Percentiles rank a stretch among this genome's conserved stretches.
Evolutionary conservation across 2,113 vertebrate genomes (phyloP).

Genomic region (Scalopus aquaticus): DNA sequence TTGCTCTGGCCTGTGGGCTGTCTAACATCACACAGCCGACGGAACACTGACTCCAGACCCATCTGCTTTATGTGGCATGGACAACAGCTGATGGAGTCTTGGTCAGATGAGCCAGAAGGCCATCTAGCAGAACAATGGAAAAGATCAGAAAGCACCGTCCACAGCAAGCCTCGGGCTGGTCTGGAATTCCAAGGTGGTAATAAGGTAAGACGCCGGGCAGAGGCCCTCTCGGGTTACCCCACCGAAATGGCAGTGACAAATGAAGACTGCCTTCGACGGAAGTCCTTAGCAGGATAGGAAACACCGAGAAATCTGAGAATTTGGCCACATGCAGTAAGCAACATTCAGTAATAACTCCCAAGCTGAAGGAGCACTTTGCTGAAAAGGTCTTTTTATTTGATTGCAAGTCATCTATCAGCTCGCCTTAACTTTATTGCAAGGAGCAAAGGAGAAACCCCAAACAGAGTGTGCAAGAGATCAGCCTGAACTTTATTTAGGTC

Average conservation of each 20-base stretch:
- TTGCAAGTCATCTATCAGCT: constrained; percentile 8
- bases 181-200: not conserved
- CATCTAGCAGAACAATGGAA: not conserved
- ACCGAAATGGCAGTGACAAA: not conserved
- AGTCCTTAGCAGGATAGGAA: not conserved
- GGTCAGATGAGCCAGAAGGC: not conserved
- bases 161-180: not conserved
- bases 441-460: constrained; percentile 28
- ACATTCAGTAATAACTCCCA: not conserved
- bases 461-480: constrained; percentile 23
- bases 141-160: not conserved
- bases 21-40: constrained; percentile 3
- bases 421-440: constrained; percentile 32
- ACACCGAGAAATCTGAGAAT: constrained; percentile 34
- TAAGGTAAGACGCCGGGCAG: not conserved
- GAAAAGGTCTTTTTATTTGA: constrained; percentile 28
- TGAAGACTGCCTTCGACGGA: not conserved
- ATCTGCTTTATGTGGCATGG: not conserved
- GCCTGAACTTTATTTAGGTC: constrained; percentile 63
- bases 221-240: not conserved
- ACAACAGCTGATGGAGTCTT: not conserved
- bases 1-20: not conserved
- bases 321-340: constrained; percentile 42
- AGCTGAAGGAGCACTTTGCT: not conserved
- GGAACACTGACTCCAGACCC: not conserved